These are phyloP conservation scores for Narcine bancroftii DNA, from an alignment of 2,113 vertebrate species.

Conservation along the genomic window DNA sequence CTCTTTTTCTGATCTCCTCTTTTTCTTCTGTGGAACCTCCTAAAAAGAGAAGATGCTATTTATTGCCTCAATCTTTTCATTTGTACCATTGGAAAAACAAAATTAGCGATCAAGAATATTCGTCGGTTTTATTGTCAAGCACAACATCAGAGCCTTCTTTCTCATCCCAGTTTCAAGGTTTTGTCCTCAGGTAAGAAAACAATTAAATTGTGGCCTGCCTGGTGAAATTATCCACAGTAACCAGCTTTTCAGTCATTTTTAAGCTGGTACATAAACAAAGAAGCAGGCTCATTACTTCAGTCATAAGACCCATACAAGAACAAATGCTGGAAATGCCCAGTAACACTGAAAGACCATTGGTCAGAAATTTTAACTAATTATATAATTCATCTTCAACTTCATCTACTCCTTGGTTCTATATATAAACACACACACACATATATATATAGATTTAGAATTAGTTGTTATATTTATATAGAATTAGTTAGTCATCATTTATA, in stretches of 20 bases:
- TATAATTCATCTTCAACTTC: too few relatives aligned
- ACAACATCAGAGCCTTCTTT: not conserved
- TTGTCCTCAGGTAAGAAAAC: not conserved
- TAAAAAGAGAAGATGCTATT: constrained; percentile 43
- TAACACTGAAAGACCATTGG: too few relatives aligned
- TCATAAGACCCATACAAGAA: too few relatives aligned
- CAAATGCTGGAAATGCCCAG: too few relatives aligned
- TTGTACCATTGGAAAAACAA: not conserved
- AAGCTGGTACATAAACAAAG: not conserved
- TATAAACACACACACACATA: too few relatives aligned
- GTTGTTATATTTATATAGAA: too few relatives aligned
- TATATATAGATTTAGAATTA: too few relatives aligned
- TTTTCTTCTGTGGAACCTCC: constrained; percentile 93
- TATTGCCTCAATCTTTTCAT: too few relatives aligned
- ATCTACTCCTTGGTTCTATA: too few relatives aligned
- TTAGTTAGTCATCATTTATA: too few relatives aligned
- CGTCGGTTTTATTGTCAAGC: not conserved
- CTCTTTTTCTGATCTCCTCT: constrained; percentile 79
- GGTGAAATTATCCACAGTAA: not conserved
- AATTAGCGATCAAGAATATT: not conserved
- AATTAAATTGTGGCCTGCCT: not conserved
- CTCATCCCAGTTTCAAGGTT: not conserved
- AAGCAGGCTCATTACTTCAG: not conserved
- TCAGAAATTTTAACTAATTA: too few relatives aligned
- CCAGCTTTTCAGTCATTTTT: not conserved